Evolutionary conservation across 1,140 invertebrate species (phyloP).

Genomic region (Idris sp.): DNA sequence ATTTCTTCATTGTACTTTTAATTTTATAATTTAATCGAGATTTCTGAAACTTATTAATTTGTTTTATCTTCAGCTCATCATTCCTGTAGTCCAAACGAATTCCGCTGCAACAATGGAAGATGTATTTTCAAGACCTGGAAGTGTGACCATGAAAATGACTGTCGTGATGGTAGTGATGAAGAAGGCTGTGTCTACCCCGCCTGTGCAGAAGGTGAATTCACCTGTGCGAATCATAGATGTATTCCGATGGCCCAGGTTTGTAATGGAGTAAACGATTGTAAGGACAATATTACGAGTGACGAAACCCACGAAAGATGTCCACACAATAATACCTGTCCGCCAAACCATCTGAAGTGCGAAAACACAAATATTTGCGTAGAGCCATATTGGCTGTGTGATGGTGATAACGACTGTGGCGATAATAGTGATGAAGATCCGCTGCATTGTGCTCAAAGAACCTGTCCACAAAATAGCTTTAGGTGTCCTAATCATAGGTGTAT

Average conservation of each 20-base stretch:
- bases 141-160: slow-evolving; percentile 97
- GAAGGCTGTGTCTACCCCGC: slow-evolving; percentile 92
- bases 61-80: slow-evolving; percentile 85
- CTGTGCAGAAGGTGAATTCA: slow-evolving; percentile 95
- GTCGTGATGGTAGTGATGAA: slow-evolving; percentile 95
- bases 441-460: slow-evolving; percentile 91
- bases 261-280: slow-evolving; percentile 96
- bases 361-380: slow-evolving; percentile 97
- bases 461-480: slow-evolving; percentile 93
- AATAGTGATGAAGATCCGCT: slow-evolving; percentile 95
- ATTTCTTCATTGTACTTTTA: neutral
- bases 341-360: slow-evolving; percentile 93
- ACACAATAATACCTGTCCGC: slow-evolving; percentile 90
- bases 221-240: slow-evolving; percentile 93
- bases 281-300: slow-evolving; percentile 94
- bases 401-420: slow-evolving; percentile 97
- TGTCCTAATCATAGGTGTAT: slow-evolving; percentile 92
- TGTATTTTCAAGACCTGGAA: slow-evolving; percentile 98
- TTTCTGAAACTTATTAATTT: too few species aligned
- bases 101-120: slow-evolving; percentile 94
- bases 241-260: slow-evolving; percentile 92
- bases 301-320: slow-evolving; percentile 93
- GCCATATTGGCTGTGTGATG: slow-evolving; percentile 96
- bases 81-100: slow-evolving; percentile 94
- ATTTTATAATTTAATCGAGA: too few species aligned